phyloP scores from a whole-genome alignment of 2,888 invertebrate species.

The Lasioglossum leucozonium region DNA sequence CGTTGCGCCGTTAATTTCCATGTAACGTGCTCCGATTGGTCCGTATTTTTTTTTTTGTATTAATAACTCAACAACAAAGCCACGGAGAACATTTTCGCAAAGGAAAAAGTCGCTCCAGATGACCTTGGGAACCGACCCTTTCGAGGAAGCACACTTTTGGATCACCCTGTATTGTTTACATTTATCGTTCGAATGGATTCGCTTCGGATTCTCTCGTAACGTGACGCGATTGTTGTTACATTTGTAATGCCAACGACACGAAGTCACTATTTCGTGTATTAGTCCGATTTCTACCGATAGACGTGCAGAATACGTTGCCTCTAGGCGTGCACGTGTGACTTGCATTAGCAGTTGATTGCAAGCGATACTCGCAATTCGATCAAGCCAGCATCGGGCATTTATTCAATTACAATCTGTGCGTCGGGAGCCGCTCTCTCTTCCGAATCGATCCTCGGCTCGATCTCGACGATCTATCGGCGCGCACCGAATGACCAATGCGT shows the following conservation, averaged over 20 bases:
- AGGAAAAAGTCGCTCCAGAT: too few relatives aligned
- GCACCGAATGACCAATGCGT: constrained; percentile 34
- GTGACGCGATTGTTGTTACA: neutral
- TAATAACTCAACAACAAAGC: too few relatives aligned
- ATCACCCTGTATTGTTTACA: too few relatives aligned
- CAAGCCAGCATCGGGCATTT: constrained; percentile 35
- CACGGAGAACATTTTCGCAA: too few relatives aligned
- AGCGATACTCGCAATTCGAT: constrained; percentile 27
- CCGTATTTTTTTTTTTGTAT: too few relatives aligned
- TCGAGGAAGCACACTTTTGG: too few relatives aligned
- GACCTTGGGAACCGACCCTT: too few relatives aligned
- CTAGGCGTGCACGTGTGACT: constrained; percentile 49
- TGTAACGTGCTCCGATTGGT: too few relatives aligned
- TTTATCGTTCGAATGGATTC: too few relatives aligned
- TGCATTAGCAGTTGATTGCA: constrained; percentile 28
- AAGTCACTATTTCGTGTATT: neutral
- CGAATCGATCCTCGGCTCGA: constrained; percentile 36
- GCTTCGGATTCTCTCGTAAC: too few relatives aligned
- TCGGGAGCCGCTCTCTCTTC: constrained; percentile 49
- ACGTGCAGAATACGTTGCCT: constrained; percentile 29
- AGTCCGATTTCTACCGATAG: constrained; percentile 1
- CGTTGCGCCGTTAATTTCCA: too few relatives aligned
- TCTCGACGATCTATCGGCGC: constrained; percentile 27
- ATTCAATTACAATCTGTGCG: constrained; percentile 48
- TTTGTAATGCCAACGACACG: neutral